Evolutionary conservation across 2,888 invertebrate genomes (phyloP).

Genomic region (Eugnorisma glareosa): DNA sequence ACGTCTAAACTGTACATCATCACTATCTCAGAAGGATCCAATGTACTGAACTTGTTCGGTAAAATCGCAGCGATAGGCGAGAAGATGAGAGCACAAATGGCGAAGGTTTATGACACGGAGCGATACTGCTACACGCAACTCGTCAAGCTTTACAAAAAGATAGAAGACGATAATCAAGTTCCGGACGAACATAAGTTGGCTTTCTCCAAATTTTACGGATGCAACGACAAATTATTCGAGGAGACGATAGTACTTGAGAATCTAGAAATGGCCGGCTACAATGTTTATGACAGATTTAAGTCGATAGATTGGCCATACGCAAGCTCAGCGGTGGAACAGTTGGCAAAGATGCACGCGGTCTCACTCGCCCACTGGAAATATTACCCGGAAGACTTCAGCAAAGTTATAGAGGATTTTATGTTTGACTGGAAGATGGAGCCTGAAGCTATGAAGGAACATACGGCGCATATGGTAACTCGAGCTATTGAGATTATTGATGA

Average conservation of each 20-base stretch:
- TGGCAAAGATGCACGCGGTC: conserved; percentile 84
- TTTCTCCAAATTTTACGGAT: conserved; percentile 76
- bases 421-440: conserved; percentile 48
- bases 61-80: conserved; percentile 77
- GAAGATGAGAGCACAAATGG: conserved; percentile 66
- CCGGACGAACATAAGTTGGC: conserved; percentile 69
- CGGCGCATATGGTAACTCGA: conserved; percentile 35
- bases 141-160: conserved; percentile 65
- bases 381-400: conserved; percentile 75
- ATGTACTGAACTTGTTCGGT: conserved; percentile 73
- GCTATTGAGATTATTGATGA: conserved; percentile 64
- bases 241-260: conserved; percentile 82
- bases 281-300: conserved; percentile 74
- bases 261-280: conserved; percentile 74
- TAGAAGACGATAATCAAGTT: conserved; percentile 72
- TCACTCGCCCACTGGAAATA: conserved; percentile 74
- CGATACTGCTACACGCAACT: conserved; percentile 74
- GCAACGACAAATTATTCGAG: conserved; percentile 62
- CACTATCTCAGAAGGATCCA: conserved; percentile 55
- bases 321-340: conserved; percentile 70
- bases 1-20: conserved; percentile 69
- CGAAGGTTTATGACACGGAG: conserved; percentile 74
- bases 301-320: conserved; percentile 80
- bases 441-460: conserved; percentile 5
- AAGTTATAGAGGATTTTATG: conserved; percentile 60